These are phyloP conservation scores for Oxycera nigricornis DNA, from an alignment of 2,888 invertebrate species.

Conservation along the genomic window DNA sequence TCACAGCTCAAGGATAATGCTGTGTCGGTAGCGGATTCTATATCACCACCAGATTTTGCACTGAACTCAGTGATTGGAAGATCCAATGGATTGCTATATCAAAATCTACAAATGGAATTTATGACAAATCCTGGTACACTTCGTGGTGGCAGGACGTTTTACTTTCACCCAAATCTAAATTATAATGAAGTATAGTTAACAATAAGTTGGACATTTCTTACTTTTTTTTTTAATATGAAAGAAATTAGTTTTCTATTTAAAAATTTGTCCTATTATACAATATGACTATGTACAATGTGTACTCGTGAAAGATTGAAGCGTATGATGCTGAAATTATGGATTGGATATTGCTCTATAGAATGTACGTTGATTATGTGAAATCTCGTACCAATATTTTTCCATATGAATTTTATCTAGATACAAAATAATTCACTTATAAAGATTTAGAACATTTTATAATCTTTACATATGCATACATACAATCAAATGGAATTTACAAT, in stretches of 20 bases:
- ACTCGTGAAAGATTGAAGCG: background rate
- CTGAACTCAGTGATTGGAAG: conserved; percentile 85
- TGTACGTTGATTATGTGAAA: background rate
- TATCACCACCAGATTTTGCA: conserved; percentile 89
- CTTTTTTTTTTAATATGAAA: too few species aligned
- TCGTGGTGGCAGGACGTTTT: conserved; percentile 75
- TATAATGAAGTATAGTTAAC: conserved; percentile 51
- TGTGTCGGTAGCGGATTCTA: conserved; percentile 80
- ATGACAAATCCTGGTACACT: conserved; percentile 72
- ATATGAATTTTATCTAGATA: conserved; percentile 3
- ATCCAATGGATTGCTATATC: conserved; percentile 76
- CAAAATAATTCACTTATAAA: background rate
- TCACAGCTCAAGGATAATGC: conserved; percentile 74
- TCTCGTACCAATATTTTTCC: conserved; percentile 30
- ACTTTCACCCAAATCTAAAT: conserved; percentile 57
- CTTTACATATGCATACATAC: background rate
- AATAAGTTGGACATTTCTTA: too few species aligned
- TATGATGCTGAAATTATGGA: background rate
- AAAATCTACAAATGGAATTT: conserved; percentile 75
- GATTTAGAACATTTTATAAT: background rate
- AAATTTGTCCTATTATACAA: background rate
- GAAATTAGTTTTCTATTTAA: background rate
- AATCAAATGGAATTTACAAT: background rate
- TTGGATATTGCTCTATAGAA: background rate
- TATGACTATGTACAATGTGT: background rate